These are phyloP conservation scores for Garrulus glandarius DNA, from an alignment of 2,797 vertebrate genomes.

Conservation along the genomic window DNA sequence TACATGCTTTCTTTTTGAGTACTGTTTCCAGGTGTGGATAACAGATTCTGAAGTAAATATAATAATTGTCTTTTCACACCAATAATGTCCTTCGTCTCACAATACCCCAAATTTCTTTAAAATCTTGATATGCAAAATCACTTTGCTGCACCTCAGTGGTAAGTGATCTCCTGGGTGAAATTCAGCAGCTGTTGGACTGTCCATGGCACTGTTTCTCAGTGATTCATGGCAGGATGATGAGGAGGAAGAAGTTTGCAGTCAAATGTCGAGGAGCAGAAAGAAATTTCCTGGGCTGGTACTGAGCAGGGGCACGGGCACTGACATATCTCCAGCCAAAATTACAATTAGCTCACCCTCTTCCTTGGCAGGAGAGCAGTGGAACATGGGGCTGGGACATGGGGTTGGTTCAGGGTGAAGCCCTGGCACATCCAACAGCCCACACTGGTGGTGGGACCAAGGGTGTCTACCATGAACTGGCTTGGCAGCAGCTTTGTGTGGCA, in stretches of 20 bases:
- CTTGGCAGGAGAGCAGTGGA: neutral
- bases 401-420: neutral
- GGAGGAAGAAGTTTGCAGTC: neutral
- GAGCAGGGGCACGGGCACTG: fast-evolving
- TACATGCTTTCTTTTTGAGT: neutral
- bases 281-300: neutral
- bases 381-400: neutral
- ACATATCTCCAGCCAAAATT: neutral
- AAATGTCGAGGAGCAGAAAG: neutral
- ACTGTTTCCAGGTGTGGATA: neutral
- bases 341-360: neutral
- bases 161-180: neutral
- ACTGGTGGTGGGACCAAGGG: neutral
- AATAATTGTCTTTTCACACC: neutral
- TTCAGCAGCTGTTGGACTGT: constrained; percentile 5
- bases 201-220: neutral
- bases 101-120: neutral
- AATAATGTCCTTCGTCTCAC: neutral
- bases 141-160: neutral
- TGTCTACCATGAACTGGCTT: neutral
- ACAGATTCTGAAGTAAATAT: neutral
- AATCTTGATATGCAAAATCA: neutral
- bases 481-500: neutral
- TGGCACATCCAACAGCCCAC: neutral
- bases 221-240: neutral